These are phyloP conservation scores for Epirrita christyi DNA, from an alignment of 2,888 invertebrate genomes.

Conservation along the genomic window DNA sequence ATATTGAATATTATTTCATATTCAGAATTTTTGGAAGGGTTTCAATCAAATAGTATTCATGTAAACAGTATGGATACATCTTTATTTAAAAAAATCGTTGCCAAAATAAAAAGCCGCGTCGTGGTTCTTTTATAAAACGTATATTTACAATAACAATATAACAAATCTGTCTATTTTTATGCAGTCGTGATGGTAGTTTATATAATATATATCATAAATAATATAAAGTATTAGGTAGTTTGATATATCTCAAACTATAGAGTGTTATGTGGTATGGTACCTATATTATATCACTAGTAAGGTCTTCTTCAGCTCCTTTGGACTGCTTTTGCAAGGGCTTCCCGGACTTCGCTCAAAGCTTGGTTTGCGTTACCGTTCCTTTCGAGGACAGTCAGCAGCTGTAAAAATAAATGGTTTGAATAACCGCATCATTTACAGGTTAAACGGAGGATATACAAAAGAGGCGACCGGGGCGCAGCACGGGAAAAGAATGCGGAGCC, in stretches of 20 bases:
- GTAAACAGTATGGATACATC: conserved; percentile 60
- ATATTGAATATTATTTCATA: no score
- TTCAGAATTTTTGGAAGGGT: no score
- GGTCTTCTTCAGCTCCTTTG: neutral
- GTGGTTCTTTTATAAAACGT: conserved; percentile 57
- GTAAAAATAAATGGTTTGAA: conserved; percentile 37
- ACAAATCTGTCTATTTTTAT: conserved; percentile 37
- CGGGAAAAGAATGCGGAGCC: no score
- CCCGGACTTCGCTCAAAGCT: conserved; percentile 46
- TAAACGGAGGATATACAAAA: no score
- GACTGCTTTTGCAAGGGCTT: conserved; percentile 44
- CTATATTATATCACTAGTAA: conserved; percentile 7
- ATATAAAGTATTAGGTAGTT: no score
- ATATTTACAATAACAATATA: conserved; percentile 64
- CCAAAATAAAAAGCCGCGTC: conserved; percentile 68
- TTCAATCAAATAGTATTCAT: neutral
- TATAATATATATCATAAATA: conserved; percentile 7
- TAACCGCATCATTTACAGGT: no score
- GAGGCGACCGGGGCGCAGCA: no score
- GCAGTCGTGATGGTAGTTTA: neutral
- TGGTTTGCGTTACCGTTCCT: conserved; percentile 45
- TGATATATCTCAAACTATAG: conserved; percentile 15
- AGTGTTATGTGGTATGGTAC: neutral
- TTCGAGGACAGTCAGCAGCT: conserved; percentile 55
- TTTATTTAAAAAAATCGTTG: conserved; percentile 59